A percentile compares a stretch with the other conserved stretches of the same genome.
Conservation (phyloP, 2,113 vertebrate genomes). For the Crotalus viridis region DNA sequence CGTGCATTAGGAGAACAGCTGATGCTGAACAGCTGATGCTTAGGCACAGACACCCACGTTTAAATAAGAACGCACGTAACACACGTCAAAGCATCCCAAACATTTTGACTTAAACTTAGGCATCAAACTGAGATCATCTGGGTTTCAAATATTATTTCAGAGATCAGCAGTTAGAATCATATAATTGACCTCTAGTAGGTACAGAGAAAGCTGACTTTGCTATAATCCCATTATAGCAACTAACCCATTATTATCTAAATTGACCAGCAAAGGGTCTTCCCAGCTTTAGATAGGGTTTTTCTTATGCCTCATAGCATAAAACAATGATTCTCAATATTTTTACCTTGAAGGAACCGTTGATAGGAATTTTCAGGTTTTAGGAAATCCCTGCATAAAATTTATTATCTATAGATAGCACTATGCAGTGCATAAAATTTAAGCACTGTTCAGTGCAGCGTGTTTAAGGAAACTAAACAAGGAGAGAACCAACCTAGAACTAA, state of each 20-base stretch:
- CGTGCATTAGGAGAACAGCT: background rate
- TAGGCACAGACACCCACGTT: background rate
- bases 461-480: background rate
- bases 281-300: background rate
- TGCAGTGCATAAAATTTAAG: background rate
- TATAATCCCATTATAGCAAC: background rate
- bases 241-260: background rate
- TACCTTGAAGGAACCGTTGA: background rate
- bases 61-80: background rate
- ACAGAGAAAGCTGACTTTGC: background rate
- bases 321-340: background rate
- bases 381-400: background rate
- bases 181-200: background rate
- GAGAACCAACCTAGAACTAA: background rate
- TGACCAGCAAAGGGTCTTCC: background rate
- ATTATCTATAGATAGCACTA: background rate
- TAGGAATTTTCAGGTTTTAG: background rate
- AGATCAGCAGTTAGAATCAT: background rate
- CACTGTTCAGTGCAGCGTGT: background rate
- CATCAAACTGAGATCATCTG: background rate
- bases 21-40: background rate
- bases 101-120: background rate
- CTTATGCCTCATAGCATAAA: background rate
- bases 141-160: too few relatives aligned
- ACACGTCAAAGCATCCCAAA: background rate